Base-by-base conservation (phyloP, 1,140 invertebrate species). In the Ericerus pela region DNA sequence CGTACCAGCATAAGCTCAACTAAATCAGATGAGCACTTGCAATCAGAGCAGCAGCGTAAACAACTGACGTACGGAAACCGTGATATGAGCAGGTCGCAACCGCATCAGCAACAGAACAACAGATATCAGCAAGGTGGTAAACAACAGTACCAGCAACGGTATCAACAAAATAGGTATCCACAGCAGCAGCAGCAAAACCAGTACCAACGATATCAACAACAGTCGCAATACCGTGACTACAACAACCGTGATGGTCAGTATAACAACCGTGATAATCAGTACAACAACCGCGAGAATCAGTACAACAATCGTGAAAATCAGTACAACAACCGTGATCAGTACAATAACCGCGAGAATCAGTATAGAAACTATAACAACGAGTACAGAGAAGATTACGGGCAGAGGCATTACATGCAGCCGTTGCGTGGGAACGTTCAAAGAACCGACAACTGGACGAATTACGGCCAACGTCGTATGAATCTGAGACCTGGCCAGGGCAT, bases 291-390 rank as follows among this genome's bases (percentile, higher is more conserved):
- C 4, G 26, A 52, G n/a, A 52, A 52, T 30, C 28, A 53, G 12
- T 31, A 53, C n/a, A 53, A 26, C 5, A 36, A 36, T n/a, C 12
- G n/a, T n/a, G n/a, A 36, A 12, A 53, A 53, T 22, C 16, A 53
- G 8, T 28, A 80, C 77, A 79, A 71, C 77, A 79, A 53, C n/a
- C 27, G 31, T 20, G 31, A 53, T 36, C 51, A 14, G n/a, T 53
- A 31, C 16, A 18, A 24, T 29, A n/a, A 2, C 6, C 51, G 28
- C 30, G 18, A 31, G 27, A 28, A 30, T 31, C 51, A 27, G 10
- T 22, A 36, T 28, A 28, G 31, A 18, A 30, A 53, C 30, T 36
- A 12, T 36, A 12, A 12, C 12, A 12, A 12, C 12, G 11, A 12
- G 12, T 12, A 36, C 33, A 36, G n/a, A 36, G n/a, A n/a, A 12